A percentile compares a stretch with the other conserved stretches of the same genome.
These are phyloP conservation scores for Dolichomitus sp. DNA, from an alignment of 2,888 invertebrate species.

Conservation along the genomic window DNA sequence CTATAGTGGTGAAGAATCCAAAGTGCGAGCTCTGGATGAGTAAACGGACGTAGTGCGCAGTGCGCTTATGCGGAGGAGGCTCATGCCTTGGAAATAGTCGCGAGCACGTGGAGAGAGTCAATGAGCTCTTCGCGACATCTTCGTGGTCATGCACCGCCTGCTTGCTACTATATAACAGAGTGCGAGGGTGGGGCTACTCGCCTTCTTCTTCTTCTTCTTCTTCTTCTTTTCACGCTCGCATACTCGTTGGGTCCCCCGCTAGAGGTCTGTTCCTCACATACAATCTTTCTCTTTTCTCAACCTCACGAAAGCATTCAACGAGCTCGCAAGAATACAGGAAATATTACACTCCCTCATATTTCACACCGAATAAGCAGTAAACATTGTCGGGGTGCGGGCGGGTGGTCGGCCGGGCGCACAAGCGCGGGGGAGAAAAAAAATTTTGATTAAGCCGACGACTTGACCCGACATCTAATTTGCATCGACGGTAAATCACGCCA, in stretches of 20 bases:
- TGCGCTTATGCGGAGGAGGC: constrained; percentile 54
- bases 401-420: constrained; percentile 29
- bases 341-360: constrained; percentile 70
- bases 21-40: constrained; percentile 38
- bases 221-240: constrained; percentile 48
- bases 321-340: constrained; percentile 66
- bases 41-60: constrained; percentile 46
- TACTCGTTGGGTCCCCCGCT: neutral
- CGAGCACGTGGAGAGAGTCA: constrained; percentile 55
- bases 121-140: constrained; percentile 45
- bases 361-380: constrained; percentile 72
- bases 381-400: constrained; percentile 71
- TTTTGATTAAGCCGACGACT: constrained; percentile 74
- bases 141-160: constrained; percentile 43
- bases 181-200: constrained; percentile 57
- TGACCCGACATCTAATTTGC: constrained; percentile 74
- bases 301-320: constrained; percentile 59
- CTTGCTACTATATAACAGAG: constrained; percentile 40
- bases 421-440: constrained; percentile 63
- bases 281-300: constrained; percentile 57
- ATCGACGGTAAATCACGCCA: constrained; percentile 73
- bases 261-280: constrained; percentile 3
- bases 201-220: constrained; percentile 24
- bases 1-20: constrained; percentile 49
- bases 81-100: constrained; percentile 42